A percentile compares a stretch with the other conserved stretches of the same genome.
Conservation (phyloP, 2,797 vertebrate species). For the Pangasius krempfi region DNA sequence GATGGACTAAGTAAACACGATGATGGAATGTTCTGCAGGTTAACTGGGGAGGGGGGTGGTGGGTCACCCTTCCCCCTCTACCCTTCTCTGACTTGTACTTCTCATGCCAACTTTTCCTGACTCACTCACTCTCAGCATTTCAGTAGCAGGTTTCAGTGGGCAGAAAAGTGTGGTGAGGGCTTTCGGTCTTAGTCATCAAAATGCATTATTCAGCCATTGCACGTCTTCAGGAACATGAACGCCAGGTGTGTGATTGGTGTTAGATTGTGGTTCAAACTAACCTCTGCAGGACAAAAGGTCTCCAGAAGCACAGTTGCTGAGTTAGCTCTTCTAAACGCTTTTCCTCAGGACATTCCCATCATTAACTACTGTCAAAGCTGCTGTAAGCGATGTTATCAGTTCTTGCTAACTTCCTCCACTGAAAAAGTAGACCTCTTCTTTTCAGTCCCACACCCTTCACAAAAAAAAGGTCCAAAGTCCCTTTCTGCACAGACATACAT, state of each 20-base stretch:
- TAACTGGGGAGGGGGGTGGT: neutral
- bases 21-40: neutral
- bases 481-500: neutral
- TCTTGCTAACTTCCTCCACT: conserved; percentile 1
- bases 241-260: neutral
- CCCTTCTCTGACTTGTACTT: conserved; percentile 14
- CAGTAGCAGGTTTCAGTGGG: neutral
- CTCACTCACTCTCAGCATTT: conserved; percentile 17
- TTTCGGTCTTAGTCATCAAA: neutral
- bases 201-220: neutral
- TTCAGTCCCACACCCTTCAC: neutral
- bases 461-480: neutral
- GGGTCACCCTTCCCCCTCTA: conserved; percentile 2
- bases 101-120: conserved; percentile 31
- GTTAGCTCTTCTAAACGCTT: neutral
- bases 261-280: neutral
- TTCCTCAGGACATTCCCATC: conserved; percentile 26
- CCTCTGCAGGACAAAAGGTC: neutral
- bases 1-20: conserved; percentile 2
- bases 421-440: neutral
- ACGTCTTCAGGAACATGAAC: neutral
- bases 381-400: neutral
- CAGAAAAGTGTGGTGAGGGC: conserved; percentile 8
- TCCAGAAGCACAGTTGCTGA: conserved; percentile 5
- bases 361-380: neutral